Conservation (phyloP, 2,113 vertebrate species). For the Daphoenositta chrysoptera region DNA sequence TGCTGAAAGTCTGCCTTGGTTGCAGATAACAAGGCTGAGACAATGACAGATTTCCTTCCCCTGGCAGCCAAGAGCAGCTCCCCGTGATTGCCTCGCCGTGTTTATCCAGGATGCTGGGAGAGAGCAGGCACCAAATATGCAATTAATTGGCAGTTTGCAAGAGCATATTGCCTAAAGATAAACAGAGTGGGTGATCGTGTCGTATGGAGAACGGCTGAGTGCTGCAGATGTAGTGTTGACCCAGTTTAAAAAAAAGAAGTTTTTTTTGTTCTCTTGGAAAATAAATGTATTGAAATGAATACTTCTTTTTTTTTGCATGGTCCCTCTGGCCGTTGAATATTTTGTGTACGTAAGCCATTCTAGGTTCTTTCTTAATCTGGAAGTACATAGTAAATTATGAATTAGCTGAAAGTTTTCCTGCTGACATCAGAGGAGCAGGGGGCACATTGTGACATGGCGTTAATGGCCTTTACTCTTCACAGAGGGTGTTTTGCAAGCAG, state of each 20-base stretch:
- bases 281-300: conserved; percentile 67
- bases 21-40: conserved; percentile 48
- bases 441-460: rapidly evolving
- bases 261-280: conserved; percentile 61
- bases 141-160: conserved; percentile 72
- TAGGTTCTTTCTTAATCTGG: not conserved
- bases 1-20: conserved; percentile 42
- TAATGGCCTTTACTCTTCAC: not conserved
- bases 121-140: conserved; percentile 58
- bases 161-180: conserved; percentile 68
- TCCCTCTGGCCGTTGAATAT: conserved; percentile 39
- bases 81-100: conserved; percentile 18
- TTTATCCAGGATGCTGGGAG: conserved; percentile 59
- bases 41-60: conserved; percentile 59
- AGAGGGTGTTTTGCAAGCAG: not conserved
- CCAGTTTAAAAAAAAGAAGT: conserved; percentile 43
- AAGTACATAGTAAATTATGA: conserved; percentile 1
- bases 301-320: not conserved
- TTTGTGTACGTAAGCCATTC: not conserved
- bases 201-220: conserved; percentile 69
- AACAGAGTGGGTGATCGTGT: conserved; percentile 57
- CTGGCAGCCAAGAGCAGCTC: conserved; percentile 27
- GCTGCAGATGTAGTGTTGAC: conserved; percentile 72
- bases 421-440: conserved; percentile 12
- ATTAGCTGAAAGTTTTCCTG: conserved; percentile 17